Base-by-base conservation (phyloP, 2,797 vertebrate genomes). In the Pristis pectinata region DNA sequence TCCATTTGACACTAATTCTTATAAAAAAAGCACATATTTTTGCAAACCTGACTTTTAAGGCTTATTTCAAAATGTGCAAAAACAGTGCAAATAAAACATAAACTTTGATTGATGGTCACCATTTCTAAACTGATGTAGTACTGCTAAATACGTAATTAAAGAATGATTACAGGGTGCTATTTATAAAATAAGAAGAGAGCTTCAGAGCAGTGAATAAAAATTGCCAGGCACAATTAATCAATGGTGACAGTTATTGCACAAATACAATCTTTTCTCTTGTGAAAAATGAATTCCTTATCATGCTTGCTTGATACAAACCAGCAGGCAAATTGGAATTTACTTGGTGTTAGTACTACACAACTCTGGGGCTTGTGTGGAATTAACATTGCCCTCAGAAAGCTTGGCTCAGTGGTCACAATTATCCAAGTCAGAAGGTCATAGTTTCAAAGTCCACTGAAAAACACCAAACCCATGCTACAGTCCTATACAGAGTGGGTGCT, bases 141-240 rank as follows among this genome's bases (percentile, higher is more conserved):
- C 87, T 37, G n/a, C 61, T 67, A 10, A 91, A 41, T 67, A 37
- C 61, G 67, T 91, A 91, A 67, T 91, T 91, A 91, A 67, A 91
- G 61, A 41, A 41, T 91, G 87, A 67, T 67, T 91, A 91, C 61
- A 91, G n/a, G 87, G 87, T 64, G 64, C 34, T 64, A 67, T 67
- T 91, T 91, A 61, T 64, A 17, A 79, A 79, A 41, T 11, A 41
- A 44, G 79, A 22, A 80, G 6, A 27, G 13, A 67, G 19, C 64
- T 91, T 67, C 59, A 24, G 87, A 64, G n/a, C 34, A 41, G 59
- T 91, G 87, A 91, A 41, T 91, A 37, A 37, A 87, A 67, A 67
- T 67, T 64, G 27, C 87, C n/a, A 91, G 37, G 87, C 19, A 67
- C 61, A 4, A 64, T 67, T 91, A 91, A 67, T 91, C 24, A 64